phyloP scores from a whole-genome alignment of 1,140 invertebrate species.

The Drosophila hydei region DNA sequence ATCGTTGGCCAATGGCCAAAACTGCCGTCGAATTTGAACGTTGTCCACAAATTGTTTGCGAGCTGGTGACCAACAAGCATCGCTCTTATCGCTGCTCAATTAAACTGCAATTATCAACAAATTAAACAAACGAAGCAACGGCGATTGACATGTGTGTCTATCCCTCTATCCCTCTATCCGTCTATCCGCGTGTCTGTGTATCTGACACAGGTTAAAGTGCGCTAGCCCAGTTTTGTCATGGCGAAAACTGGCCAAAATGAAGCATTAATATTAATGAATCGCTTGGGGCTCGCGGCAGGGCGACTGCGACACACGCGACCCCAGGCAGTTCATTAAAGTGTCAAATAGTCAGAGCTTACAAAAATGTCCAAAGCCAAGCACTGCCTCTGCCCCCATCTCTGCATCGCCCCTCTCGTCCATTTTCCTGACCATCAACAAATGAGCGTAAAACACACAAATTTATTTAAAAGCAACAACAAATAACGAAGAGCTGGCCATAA shows the following conservation, averaged over 20 bases:
- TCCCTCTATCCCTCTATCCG: conserved; percentile 16
- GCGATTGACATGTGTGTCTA: conserved; percentile 63
- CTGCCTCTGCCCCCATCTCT: background rate
- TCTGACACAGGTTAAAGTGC: conserved; percentile 54
- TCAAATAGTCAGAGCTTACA: conserved; percentile 67
- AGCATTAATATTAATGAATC: conserved; percentile 78
- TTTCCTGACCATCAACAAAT: background rate
- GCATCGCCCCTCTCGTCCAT: too few species aligned
- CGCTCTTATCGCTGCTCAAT: conserved; percentile 49
- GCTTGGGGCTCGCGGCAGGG: conserved; percentile 15
- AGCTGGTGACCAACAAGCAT: background rate
- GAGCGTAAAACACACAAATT: conserved; percentile 50
- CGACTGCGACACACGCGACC: conserved; percentile 69
- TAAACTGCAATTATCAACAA: conserved; percentile 74
- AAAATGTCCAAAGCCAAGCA: conserved; percentile 42
- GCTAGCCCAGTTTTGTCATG: conserved; percentile 56
- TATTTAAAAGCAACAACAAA: conserved; percentile 44
- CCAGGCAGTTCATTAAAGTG: conserved; percentile 77
- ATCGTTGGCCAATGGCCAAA: conserved; percentile 14
- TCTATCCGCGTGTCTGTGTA: background rate
- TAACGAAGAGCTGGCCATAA: conserved; percentile 37
- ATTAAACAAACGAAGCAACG: conserved; percentile 54
- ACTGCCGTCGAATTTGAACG: conserved; percentile 13
- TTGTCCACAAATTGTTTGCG: conserved; percentile 29
- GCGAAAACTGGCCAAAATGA: conserved; percentile 45